Conservation (phyloP, 2,888 invertebrate genomes). For the Camponotus fellah region DNA sequence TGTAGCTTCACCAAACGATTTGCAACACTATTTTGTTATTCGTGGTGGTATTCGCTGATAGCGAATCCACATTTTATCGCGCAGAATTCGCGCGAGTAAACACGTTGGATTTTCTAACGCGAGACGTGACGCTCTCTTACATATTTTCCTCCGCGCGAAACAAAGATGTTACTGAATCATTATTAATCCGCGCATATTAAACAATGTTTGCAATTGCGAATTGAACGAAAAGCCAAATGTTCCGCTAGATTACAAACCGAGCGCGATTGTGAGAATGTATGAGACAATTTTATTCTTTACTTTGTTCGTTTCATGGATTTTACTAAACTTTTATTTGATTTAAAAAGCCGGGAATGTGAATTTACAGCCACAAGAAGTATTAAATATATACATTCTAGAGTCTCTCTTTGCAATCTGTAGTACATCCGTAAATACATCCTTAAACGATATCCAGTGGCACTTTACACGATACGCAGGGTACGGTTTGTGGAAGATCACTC, state of each 20-base stretch:
- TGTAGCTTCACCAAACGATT: constrained; percentile 29
- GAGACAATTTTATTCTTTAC: not conserved
- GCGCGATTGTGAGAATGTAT: not conserved
- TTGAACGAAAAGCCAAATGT: not conserved
- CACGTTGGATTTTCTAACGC: not conserved
- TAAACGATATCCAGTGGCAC: constrained; percentile 1
- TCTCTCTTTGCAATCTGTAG: not conserved
- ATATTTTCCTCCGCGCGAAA: not conserved
- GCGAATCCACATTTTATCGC: constrained; percentile 23
- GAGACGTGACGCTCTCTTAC: not conserved
- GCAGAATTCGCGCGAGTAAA: constrained; percentile 11
- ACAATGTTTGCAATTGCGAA: not conserved
- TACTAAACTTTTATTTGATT: not conserved
- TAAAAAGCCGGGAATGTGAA: not conserved
- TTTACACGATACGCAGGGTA: not conserved
- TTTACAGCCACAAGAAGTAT: not conserved
- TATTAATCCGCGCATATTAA: not conserved
- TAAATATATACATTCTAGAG: not conserved
- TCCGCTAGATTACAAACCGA: not conserved
- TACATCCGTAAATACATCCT: not conserved
- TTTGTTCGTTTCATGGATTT: not conserved
- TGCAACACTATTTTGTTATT: not conserved
- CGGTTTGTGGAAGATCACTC: not conserved
- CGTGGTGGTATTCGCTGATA: constrained; percentile 9
- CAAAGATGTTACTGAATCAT: not conserved